phyloP scores from a whole-genome alignment of 2,888 invertebrate species.

The Stictocephala bisonia region DNA sequence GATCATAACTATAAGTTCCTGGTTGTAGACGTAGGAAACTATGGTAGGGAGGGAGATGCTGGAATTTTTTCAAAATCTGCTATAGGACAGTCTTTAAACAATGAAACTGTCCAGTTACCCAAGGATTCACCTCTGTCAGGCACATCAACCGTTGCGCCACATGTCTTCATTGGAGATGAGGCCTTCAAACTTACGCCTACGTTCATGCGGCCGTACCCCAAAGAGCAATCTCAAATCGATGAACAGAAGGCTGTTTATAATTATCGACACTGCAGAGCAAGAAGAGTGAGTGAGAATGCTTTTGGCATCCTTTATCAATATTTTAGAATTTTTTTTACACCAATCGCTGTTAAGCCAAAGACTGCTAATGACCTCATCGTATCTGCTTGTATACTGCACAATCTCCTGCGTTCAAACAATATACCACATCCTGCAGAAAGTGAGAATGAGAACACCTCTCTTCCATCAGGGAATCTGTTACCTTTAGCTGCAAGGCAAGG shows the following conservation, averaged over 20 bases:
- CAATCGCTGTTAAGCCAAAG: too few relatives aligned
- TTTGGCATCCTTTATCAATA: constrained; percentile 22
- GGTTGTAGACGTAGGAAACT: not conserved
- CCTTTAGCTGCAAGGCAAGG: too few relatives aligned
- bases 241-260: constrained; percentile 14
- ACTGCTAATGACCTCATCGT: too few relatives aligned
- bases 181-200: constrained; percentile 9
- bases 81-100: not conserved
- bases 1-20: constrained; percentile 7
- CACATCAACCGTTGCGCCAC: not conserved
- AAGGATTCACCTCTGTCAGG: constrained; percentile 6
- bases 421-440: too few relatives aligned
- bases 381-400: too few relatives aligned
- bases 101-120: constrained; percentile 3
- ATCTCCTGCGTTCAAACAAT: too few relatives aligned
- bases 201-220: constrained; percentile 25
- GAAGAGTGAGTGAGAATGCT: constrained; percentile 14
- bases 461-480: too few relatives aligned
- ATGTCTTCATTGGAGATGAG: constrained; percentile 9
- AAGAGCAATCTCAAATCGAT: not conserved
- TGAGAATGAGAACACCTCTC: too few relatives aligned
- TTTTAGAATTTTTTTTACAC: constrained; percentile 16
- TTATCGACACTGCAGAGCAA: constrained; percentile 23
- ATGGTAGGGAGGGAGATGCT: constrained; percentile 20
- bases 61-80: constrained; percentile 24